Base-by-base conservation (phyloP, 2,797 vertebrate species). In the Epinephelus malabaricus region DNA sequence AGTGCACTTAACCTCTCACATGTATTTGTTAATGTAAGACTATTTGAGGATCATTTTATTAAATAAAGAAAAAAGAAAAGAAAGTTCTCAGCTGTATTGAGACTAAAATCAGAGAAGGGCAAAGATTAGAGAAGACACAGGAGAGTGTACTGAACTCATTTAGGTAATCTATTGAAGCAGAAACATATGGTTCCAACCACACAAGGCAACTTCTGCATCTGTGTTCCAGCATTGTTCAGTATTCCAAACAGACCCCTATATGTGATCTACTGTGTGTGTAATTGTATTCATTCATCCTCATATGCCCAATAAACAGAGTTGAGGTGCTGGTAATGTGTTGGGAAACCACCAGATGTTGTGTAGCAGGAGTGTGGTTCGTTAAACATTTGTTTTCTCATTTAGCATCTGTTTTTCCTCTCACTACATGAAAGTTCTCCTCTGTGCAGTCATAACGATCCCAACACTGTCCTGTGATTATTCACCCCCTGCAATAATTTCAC, bases 331-430 rank as follows among this genome's bases (percentile, higher is more conserved):
- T 86, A 86, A 87, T 83, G 80, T 85, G 78, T 77, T 64, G 62
- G 62, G 81, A 86, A 83, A 76, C 79, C 67, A 62, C 68, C 88
- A 92, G 83, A 87, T 91, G 87, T 89, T 90, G 71, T 70, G 66
- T 56, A 73, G 67, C 68, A 70, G 50, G 64, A 71, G 34, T 43
- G 51, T 19, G 68, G 73, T 80, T 85, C 56, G 19, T 30, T 73
- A 59, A 87, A 74, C 79, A 76, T 88, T 85, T 80, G 76, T 87
- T 89, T 82, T 64, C 78, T 81, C 25, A 2, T 81, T 86, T 76
- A 83, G 68, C 89, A 86, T 82, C 84, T 91, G 82, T 83, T 87
- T 90, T 60, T 73, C 49, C 60, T 56, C 49, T 76, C 59, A 19
- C 65, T 62, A 12, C 18, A 10, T 63, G 56, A 56, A 53, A 51